Evolutionary conservation across 1,140 invertebrate genomes (phyloP).

Genomic region (Drosophila malerkotliana): DNA sequence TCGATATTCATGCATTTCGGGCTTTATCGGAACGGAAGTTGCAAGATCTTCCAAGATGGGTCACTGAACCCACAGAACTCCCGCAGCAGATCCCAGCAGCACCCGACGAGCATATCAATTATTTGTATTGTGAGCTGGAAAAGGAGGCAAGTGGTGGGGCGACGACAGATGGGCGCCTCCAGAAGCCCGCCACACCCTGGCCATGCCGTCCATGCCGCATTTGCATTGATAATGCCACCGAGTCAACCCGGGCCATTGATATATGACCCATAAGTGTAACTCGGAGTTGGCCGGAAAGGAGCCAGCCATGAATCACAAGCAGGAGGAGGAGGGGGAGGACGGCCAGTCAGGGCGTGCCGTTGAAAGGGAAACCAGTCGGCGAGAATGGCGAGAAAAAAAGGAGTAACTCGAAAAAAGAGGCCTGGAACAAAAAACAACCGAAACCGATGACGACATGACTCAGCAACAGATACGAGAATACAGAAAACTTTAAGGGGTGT

Average conservation of each 20-base stretch:
- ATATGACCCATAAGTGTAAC: constrained; percentile 43
- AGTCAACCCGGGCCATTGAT: constrained; percentile 44
- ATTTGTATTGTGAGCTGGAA: constrained; percentile 60
- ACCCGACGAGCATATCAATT: constrained; percentile 66
- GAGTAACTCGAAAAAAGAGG: constrained; percentile 51
- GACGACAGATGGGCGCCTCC: constrained; percentile 34
- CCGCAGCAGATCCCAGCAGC: neutral
- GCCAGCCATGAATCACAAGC: constrained; percentile 66
- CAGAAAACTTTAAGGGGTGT: neutral
- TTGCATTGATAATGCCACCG: constrained; percentile 66
- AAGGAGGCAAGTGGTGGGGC: constrained; percentile 21
- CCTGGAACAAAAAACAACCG: constrained; percentile 26
- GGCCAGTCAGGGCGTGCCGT: constrained; percentile 24
- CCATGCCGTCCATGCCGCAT: constrained; percentile 33
- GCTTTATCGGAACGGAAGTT: constrained; percentile 4
- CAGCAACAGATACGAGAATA: constrained; percentile 37
- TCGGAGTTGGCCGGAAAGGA: constrained; percentile 44
- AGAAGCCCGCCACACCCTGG: neutral
- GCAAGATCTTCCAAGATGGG: neutral
- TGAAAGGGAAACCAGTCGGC: constrained; percentile 70
- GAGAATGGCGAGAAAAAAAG: constrained; percentile 44
- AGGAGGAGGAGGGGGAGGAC: neutral
- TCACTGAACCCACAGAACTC: constrained; percentile 15
- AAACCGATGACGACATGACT: constrained; percentile 34
- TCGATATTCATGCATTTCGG: neutral